Evolutionary conservation across 1,140 invertebrate species (phyloP), one percentile per base, ranked within the genome.

Genomic region (Chrysopa pallens): DNA sequence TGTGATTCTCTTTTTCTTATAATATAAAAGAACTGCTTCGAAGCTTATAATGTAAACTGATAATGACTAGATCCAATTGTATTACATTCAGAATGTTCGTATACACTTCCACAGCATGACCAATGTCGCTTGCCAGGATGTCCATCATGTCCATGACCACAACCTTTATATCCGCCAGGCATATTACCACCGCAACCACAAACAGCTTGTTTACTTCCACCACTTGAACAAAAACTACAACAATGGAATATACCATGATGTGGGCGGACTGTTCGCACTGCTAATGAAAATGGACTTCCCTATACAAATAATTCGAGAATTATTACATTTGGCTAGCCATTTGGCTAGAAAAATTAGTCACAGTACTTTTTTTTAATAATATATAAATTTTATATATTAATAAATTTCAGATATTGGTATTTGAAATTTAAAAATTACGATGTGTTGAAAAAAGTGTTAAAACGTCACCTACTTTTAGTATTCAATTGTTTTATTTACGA

Each of bases 191-290:
- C 73, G 51, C 81, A 84, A 6, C 69, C 78, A 59, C 82, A 85
- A 36, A 56, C 64, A 0, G 72, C 70, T 49, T 70, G 71, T 46
- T 79, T 74, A 45, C 63, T 74, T 9, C 80, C 80, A 9, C 76
- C 75, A 45, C 78, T 80, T 1, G 82, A 84, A 53, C 82, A 85
- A 54, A 84, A 84, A n/a, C 78, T 70, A 50, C 80, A 84, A 52
- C 81, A 85, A 58, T 84, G 82, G 63, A 72, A 85, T 48, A 75
- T 70, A 1, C 81, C 82, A 36, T 59, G 62, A 50, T 85, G 82
- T 0, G 69, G 63, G 39, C 66, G 58, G 33, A 67, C 54, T 36
- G 67, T 63, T 36, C 72, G 61, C 1, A 69, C 72, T 28, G 58
- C 57, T 31, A 74, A 66, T n/a, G 62, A 52, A 49, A 72, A 76